Base-by-base conservation (phyloP, 1,140 invertebrate genomes). In the Teleogryllus occipitalis region DNA sequence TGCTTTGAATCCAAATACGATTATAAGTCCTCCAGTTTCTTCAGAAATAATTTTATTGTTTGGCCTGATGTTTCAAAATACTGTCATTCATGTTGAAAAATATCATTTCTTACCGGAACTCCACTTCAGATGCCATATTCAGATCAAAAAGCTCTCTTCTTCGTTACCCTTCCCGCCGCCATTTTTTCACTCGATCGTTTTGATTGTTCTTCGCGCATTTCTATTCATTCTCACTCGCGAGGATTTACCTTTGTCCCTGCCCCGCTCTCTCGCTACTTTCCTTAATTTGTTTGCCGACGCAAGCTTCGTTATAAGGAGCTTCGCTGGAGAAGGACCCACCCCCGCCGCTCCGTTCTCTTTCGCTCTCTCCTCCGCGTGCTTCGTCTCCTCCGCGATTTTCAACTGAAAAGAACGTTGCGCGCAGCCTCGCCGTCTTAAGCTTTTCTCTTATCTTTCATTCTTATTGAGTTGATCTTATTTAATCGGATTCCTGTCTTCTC, bases 391-490 rank as follows among this genome's bases (percentile, higher is more conserved):
- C 18, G 10, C 54, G 54, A 18, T 65, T 65, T 65, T 7, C 10
- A 65, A 65, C 54, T 10, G 54, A 18, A 65, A 65, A 65, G 18
- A 14, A 14, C 54, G 54, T 10, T 7, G 54, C 54, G 10, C 54
- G 10, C 54, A 0, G 10, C 54, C 54, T 7, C 54, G 10, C 0
- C 54, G 10, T 65, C 54, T 65, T 18, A 65, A 65, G 54, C 54
- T 65, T 65, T 65, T 65, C 54, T 65, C 54, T 65, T 65, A 65
- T 65, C 54, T 65, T 65, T 65, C 54, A 65, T 65, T 65, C 54
- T 65, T 65, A 65, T 65, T 65, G 54, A 65, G 54, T 65, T 65
- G 54, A 65, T 65, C 54, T 65, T 65, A 65, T 65, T 65, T 65
- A 65, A 65, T 65, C 54, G 54, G 54, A 65, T 65, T 65, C 54